phyloP scores from a whole-genome alignment of 2,888 invertebrate genomes.

The Eueremaeus valkanovi region DNA sequence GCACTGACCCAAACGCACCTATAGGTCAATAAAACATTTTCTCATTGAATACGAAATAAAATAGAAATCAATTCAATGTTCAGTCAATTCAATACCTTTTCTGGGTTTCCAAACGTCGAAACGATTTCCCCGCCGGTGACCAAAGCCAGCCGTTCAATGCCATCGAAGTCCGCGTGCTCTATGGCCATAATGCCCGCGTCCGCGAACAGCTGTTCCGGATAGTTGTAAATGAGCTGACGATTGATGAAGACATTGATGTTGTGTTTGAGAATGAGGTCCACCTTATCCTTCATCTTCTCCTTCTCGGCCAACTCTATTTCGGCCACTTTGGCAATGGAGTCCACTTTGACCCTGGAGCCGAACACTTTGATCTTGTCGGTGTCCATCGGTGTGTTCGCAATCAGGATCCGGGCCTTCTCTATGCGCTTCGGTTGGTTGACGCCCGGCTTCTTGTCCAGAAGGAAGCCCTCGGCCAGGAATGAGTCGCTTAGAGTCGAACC shows the following conservation, averaged over 20 bases:
- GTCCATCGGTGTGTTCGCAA: slow-evolving; percentile 99
- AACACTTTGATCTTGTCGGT: slow-evolving; percentile 99
- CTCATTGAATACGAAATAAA: not conserved
- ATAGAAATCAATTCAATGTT: not conserved
- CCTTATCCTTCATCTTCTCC: slow-evolving; percentile 99
- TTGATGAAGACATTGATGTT: slow-evolving; percentile 98
- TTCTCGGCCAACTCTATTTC: slow-evolving; percentile 96
- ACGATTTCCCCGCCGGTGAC: slow-evolving; percentile 97
- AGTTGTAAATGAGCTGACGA: slow-evolving; percentile 98
- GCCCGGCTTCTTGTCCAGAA: slow-evolving; percentile 93
- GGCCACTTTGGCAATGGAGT: slow-evolving; percentile 71
- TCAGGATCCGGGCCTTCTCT: slow-evolving; percentile 91
- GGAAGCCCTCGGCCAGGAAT: slow-evolving; percentile 84
- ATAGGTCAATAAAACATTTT: not conserved
- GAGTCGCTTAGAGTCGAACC: slow-evolving; percentile 91
- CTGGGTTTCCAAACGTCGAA: slow-evolving; percentile 94
- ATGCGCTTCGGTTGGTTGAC: slow-evolving; percentile 93
- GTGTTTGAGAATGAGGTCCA: slow-evolving; percentile 88
- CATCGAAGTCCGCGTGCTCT: slow-evolving; percentile 99
- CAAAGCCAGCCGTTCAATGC: slow-evolving; percentile 91
- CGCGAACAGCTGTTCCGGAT: slow-evolving; percentile 98
- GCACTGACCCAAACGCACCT: slow-evolving; percentile 88
- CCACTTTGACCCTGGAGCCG: slow-evolving; percentile 74
- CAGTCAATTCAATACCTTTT: slow-evolving; percentile 51
- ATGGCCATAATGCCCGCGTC: slow-evolving; percentile 99